Evolutionary conservation across 2,888 invertebrate genomes (phyloP), one percentile per base, ranked within the genome.

Genomic region (Drepanosiphum platanoidis): DNA sequence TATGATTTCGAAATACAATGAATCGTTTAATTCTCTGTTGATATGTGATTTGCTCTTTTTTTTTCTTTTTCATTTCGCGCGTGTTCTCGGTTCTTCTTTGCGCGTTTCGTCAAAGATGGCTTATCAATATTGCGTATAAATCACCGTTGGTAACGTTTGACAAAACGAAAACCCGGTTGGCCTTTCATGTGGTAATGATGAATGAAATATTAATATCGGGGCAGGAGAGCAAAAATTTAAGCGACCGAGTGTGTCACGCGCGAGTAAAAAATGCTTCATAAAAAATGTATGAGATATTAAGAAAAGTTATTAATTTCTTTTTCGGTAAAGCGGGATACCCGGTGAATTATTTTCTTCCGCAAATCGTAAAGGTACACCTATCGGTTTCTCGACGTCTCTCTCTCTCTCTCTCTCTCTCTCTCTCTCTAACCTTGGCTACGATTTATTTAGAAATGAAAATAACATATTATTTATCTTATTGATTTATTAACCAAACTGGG

Each of bases 131-230:
- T n/a, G n/a, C 27, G 39, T 72, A 72, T 72, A 81, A 71, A 81
- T 81, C 70, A 81, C 34, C 8, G 34, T 5, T 15, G 11, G n/a
- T 9, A 58, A 18, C 71, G 1, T 61, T 58, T 58, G 58, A 34
- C 46, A 42, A 64, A 83, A 74, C 13, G n/a, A 61, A 58, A 72
- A 81, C 58, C 58, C 81, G 72, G 64, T 83, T 64, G 74, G 82
- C 66, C 82, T 83, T 83, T 83, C 82, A 83, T 83, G 82, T 83
- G 82, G 46, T 83, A 83, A 81, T 81, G 34, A 70, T 30, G 58
- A 70, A 80, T 70, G 68, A 70, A 68, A 80, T 52, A 70, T 46
- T 52, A n/a, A 71, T 71, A 72, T 13, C 58, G 34, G n/a, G n/a
- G 18, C n/a, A 36, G 4, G 61, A 71, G 58, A 70, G n/a, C n/a